These are phyloP conservation scores for Phasia obesa DNA, from an alignment of 2,888 invertebrate species.

Conservation along the genomic window DNA sequence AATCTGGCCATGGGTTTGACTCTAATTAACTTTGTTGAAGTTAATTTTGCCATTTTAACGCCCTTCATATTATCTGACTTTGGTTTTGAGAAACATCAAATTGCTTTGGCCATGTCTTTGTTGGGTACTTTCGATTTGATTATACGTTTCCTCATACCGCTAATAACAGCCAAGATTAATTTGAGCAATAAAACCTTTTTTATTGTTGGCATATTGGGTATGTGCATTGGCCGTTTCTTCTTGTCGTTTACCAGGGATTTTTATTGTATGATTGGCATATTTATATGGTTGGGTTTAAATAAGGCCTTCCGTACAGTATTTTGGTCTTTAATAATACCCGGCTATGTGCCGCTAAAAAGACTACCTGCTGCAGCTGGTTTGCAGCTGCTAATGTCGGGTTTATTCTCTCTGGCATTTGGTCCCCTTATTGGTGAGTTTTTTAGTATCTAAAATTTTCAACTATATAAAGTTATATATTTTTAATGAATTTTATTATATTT, in stretches of 20 bases:
- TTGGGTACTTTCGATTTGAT: constrained; percentile 86
- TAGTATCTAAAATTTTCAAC: neutral
- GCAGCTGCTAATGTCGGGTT: constrained; percentile 86
- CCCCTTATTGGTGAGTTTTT: constrained; percentile 86
- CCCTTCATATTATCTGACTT: constrained; percentile 88
- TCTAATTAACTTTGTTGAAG: constrained; percentile 87
- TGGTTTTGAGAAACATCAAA: constrained; percentile 83
- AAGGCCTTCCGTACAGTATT: constrained; percentile 89
- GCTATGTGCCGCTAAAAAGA: constrained; percentile 87
- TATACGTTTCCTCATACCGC: constrained; percentile 86
- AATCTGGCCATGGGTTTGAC: constrained; percentile 89
- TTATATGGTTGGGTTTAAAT: constrained; percentile 87
- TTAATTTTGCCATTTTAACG: constrained; percentile 89
- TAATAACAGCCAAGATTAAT: constrained; percentile 86
- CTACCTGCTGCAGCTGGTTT: constrained; percentile 88
- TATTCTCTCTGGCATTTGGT: constrained; percentile 85
- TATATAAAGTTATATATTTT: constrained; percentile 27
- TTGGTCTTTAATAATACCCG: constrained; percentile 88
- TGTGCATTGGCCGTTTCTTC: constrained; percentile 85
- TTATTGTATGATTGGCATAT: constrained; percentile 84
- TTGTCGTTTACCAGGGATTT: constrained; percentile 85
- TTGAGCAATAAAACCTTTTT: constrained; percentile 88
- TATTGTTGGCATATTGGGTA: constrained; percentile 86
- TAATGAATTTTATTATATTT: constrained; percentile 64
- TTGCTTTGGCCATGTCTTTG: constrained; percentile 88